phyloP scores from a whole-genome alignment of 2,888 invertebrate genomes.

The Cecidostiba fungosa region DNA sequence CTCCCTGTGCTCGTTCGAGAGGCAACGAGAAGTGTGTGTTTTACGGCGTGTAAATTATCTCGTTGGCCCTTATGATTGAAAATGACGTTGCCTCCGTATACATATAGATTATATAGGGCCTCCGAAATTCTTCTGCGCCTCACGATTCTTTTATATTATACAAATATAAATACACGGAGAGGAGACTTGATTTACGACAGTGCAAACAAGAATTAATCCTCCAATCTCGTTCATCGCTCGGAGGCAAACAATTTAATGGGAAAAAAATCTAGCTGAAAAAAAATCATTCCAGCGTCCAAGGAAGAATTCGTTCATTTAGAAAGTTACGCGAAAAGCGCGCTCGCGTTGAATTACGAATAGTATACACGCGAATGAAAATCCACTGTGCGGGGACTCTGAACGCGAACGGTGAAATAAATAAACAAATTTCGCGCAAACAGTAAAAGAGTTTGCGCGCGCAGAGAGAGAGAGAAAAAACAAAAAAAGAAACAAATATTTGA shows the following conservation, averaged over 20 bases:
- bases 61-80: constrained; percentile 51
- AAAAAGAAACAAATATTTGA: constrained; percentile 8
- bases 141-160: neutral
- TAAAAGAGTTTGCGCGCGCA: neutral
- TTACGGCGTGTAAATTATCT: constrained; percentile 61
- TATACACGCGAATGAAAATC: constrained; percentile 3
- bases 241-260: neutral
- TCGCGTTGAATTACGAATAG: neutral
- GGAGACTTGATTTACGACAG: neutral
- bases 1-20: constrained; percentile 4
- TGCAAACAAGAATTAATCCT: too few species aligned
- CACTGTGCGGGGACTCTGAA: neutral
- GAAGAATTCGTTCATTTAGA: constrained; percentile 46
- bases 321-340: neutral
- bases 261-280: neutral
- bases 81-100: neutral
- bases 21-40: constrained; percentile 33
- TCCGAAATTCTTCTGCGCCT: neutral
- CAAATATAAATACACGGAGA: neutral
- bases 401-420: constrained; percentile 20
- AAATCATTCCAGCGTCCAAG: neutral
- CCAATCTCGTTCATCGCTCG: too few species aligned
- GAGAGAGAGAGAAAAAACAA: neutral
- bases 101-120: neutral
- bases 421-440: constrained; percentile 19